Percentiles rank a stretch among this genome's conserved stretches.
These are phyloP conservation scores for Pangasius macronema DNA, from an alignment of 2,797 vertebrate genomes.

Conservation along the genomic window DNA sequence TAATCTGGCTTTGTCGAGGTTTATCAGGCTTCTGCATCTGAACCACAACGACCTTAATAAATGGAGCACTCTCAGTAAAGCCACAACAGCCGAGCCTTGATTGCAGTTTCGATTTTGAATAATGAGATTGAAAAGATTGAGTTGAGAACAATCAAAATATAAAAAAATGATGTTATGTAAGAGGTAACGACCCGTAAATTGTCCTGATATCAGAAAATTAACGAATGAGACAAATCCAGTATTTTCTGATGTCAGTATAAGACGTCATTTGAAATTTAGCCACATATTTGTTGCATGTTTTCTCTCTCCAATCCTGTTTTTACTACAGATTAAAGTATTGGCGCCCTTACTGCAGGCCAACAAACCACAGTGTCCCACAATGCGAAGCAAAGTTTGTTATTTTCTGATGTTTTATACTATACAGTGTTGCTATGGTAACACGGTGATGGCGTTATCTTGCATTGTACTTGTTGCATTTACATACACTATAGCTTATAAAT, in stretches of 20 bases:
- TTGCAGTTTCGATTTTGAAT: neutral
- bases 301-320: neutral
- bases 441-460: neutral
- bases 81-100: neutral
- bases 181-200: neutral
- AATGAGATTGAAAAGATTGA: slow-evolving; percentile 1
- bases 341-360: neutral
- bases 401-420: neutral
- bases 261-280: neutral
- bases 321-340: neutral
- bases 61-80: neutral
- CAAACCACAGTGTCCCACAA: neutral
- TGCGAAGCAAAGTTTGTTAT: neutral
- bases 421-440: neutral
- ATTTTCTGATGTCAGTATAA: neutral
- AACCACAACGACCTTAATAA: slow-evolving; percentile 8
- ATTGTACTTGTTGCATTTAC: neutral
- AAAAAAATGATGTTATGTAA: neutral
- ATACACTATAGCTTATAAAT: neutral
- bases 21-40: slow-evolving; percentile 7
- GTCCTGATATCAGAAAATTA: neutral
- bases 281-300: neutral
- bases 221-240: neutral
- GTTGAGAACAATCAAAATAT: neutral
- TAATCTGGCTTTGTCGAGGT: slow-evolving; percentile 22